phyloP scores from a whole-genome alignment of 2,113 vertebrate species.

The Leptobrachium leishanense region DNA sequence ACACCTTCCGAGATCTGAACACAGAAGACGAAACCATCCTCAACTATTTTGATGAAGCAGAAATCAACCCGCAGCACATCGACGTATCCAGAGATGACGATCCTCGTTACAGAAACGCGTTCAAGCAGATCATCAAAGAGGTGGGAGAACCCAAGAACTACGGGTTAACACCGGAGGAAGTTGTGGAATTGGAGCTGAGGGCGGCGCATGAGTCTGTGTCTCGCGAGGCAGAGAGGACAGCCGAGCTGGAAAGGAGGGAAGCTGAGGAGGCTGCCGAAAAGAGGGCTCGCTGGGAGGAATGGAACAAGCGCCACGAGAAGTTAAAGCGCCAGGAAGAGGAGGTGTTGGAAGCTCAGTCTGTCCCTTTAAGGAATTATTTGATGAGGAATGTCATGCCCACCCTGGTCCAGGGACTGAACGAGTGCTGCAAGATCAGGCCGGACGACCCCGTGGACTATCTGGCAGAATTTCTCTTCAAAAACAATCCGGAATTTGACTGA shows the following conservation, averaged over 20 bases:
- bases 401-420: slow-evolving; percentile 78
- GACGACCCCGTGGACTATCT: slow-evolving; percentile 87
- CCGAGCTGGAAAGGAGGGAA: slow-evolving; percentile 63
- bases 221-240: slow-evolving; percentile 63
- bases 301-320: slow-evolving; percentile 72
- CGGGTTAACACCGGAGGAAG: slow-evolving; percentile 70
- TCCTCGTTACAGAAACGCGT: slow-evolving; percentile 63
- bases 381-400: slow-evolving; percentile 84
- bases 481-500: slow-evolving; percentile 65
- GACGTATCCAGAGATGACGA: slow-evolving; percentile 75
- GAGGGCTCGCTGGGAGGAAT: slow-evolving; percentile 76
- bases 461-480: slow-evolving; percentile 83
- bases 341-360: slow-evolving; percentile 72
- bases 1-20: slow-evolving; percentile 70
- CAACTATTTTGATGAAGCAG: slow-evolving; percentile 85
- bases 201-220: slow-evolving; percentile 64
- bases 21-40: slow-evolving; percentile 70
- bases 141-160: slow-evolving; percentile 83
- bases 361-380: slow-evolving; percentile 79
- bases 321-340: slow-evolving; percentile 75
- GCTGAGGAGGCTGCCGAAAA: slow-evolving; percentile 70
- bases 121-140: slow-evolving; percentile 71
- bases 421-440: slow-evolving; percentile 77
- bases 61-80: slow-evolving; percentile 72
- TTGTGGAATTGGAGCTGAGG: slow-evolving; percentile 64